phyloP scores from a whole-genome alignment of 2,888 invertebrate species.

The Sialis lutaria region DNA sequence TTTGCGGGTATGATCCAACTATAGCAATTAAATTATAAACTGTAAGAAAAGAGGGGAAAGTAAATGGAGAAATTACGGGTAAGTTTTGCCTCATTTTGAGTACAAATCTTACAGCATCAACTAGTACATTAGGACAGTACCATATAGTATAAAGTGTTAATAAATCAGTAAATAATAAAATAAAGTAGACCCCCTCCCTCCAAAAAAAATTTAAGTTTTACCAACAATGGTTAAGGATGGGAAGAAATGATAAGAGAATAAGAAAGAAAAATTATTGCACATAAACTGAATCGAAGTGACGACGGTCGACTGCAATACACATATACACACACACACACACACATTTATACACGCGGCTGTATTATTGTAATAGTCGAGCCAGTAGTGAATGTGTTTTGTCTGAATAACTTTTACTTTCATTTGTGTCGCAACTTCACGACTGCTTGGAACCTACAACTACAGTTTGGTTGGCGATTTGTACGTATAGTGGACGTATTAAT shows the following conservation, averaged over 20 bases:
- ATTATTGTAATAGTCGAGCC: background rate
- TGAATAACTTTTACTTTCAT: conserved; percentile 30
- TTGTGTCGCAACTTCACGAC: conserved; percentile 26
- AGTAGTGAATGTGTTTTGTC: conserved; percentile 10
- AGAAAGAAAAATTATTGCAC: conserved; percentile 8
- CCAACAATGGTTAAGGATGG: background rate
- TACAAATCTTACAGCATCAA: conserved; percentile 14
- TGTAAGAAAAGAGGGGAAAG: conserved; percentile 28
- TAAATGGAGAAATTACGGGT: conserved; percentile 29
- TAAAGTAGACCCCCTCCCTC: too few species aligned
- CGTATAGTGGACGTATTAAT: too few species aligned
- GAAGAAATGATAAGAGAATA: conserved; percentile 7
- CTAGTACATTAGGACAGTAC: background rate
- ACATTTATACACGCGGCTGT: background rate
- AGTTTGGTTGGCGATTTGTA: too few species aligned
- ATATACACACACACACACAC: background rate
- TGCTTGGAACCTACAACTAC: background rate
- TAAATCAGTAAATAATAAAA: too few species aligned
- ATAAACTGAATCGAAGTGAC: conserved; percentile 3
- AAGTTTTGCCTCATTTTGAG: conserved; percentile 18
- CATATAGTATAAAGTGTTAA: too few species aligned
- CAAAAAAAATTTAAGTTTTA: too few species aligned
- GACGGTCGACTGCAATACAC: conserved; percentile 1
- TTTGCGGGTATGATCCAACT: background rate
- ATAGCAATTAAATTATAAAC: conserved; percentile 15